Base-by-base conservation (phyloP, 1,140 invertebrate species). In the Trichonephila inaurata region DNA sequence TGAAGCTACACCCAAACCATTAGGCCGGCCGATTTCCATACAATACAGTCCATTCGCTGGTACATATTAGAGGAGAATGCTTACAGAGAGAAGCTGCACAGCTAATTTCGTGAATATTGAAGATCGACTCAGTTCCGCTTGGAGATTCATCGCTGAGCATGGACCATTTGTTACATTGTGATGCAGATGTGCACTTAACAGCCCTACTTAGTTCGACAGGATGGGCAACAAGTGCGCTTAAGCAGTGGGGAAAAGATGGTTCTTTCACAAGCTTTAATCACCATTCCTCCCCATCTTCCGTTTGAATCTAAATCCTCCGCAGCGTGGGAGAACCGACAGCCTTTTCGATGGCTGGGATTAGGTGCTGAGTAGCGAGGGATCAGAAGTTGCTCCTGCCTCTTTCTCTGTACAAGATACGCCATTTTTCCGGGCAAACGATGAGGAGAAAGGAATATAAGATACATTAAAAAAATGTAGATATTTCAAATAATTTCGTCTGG, bases 101-200 rank as follows among this genome's bases (percentile, higher is more conserved):
- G 7, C 51, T 51, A 51, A 51, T 51, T 51, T 51, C 51, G 51
- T 51, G 51, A 51, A 72, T 89, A 89, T 72, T 89, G 87, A 72
- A 89, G 64, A 18, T 40, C 24, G 28, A 64, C 16, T 87, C 60
- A 40, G 61, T 87, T 87, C 85, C 85, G 61, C 60, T 87, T 64
- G 19, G 61, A 72, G 33, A 16, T 72, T 64, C 33, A 44, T 89
- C 24, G 60, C 51, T 5, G 7, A 28, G 44, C 33, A 92, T 62
- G 83, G 91, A 40, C 64, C 91, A 92, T 92, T 92, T 86, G 91
- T 62, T 72, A 69, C 82, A 92, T 92, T 92, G 91, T 86, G 64
- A 92, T 92, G 91, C 91, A 92, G 91, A 92, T 92, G 91, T 44
- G 83, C 91, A 72, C 83, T 92, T 92, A 87, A 87, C 83, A 58